Base-by-base conservation (phyloP, 1,140 invertebrate genomes). In the Zaprionus ornatus region DNA sequence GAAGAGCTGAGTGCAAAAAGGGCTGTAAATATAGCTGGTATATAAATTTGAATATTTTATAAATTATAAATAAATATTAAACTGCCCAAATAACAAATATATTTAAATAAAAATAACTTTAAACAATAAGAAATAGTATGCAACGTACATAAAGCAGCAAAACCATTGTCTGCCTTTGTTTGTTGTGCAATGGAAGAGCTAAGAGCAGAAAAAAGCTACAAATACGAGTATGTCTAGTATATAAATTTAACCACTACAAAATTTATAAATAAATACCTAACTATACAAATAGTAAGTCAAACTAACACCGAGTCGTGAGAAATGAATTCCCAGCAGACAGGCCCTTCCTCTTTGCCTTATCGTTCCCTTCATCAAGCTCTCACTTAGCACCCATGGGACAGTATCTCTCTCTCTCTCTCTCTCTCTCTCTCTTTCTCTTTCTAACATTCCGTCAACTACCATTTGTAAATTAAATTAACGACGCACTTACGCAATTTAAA, bases 401-500 rank as follows among this genome's bases (percentile, higher is more conserved):
- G 19, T 6, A 21, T 17, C 3, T 19, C 23, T 12, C 10, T 42
- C n/a, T 42, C 40, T 42, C n/a, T 42, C 40, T 12, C 12, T 27
- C 27, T 27, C 27, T 27, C 27, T 37, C 7, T 61, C 29, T 35
- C 29, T 32, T 3, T 32, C 29, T 3, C 45, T n/a, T 21, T 3
- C 45, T n/a, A n/a, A 2, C 37, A 72, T 82, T 75, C 70, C 77
- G 64, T 73, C 42, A 77, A 69, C 56, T n/a, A 64, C 56, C 15
- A 64, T 80, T 84, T 78, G 77, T 45, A 72, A 64, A 90, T 67
- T 25, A 23, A 85, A 90, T 85, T 80, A 69, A 75, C 80, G 60
- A 55, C 25, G n/a, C 25, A n/a, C 40, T 72, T 50, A 59, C 59
- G 61, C 78, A 76, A 77, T 52, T 42, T 19, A 10, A 65, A 65